These are phyloP conservation scores for Proctacanthus coquilletti DNA, from an alignment of 1,140 invertebrate species.

Conservation along the genomic window DNA sequence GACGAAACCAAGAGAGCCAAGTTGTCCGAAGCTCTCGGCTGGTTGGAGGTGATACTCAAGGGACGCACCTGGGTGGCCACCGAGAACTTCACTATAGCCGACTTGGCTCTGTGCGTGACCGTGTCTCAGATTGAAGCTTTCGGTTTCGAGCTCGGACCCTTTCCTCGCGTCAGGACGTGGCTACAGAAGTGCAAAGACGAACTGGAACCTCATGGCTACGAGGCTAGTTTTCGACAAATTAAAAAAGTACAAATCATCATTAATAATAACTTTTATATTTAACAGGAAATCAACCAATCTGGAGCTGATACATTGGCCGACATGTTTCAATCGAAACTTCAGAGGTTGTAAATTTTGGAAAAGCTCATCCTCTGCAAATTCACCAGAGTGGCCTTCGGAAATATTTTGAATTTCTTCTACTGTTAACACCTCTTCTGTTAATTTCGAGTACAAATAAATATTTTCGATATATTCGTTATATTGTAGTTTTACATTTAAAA, in stretches of 20 bases:
- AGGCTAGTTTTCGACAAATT: too few relatives aligned
- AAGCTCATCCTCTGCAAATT: too few relatives aligned
- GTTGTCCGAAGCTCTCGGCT: conserved; percentile 25
- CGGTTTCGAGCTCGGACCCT: conserved; percentile 18
- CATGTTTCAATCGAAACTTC: conserved; percentile 12
- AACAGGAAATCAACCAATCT: conserved; percentile 14
- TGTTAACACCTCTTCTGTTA: too few relatives aligned
- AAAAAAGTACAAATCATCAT: too few relatives aligned
- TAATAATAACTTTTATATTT: conserved; percentile 2
- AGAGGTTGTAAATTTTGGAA: neutral
- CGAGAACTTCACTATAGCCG: conserved; percentile 40
- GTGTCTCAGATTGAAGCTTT: conserved; percentile 28
- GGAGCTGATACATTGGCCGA: conserved; percentile 13
- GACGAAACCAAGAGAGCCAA: conserved; percentile 34
- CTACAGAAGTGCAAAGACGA: conserved; percentile 21
- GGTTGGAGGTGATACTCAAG: conserved; percentile 22
- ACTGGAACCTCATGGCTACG: conserved; percentile 22
- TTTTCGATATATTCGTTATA: neutral
- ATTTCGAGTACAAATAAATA: too few relatives aligned
- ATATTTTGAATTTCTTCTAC: too few relatives aligned
- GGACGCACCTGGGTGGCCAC: conserved; percentile 21
- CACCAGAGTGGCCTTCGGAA: too few relatives aligned
- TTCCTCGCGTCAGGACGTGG: conserved; percentile 18
- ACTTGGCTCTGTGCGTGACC: conserved; percentile 30
- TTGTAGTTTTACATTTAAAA: neutral